A percentile compares a stretch with the other conserved stretches of the same genome.
Conservation (phyloP, 2,888 invertebrate genomes). For the Machimus rusticus region DNA sequence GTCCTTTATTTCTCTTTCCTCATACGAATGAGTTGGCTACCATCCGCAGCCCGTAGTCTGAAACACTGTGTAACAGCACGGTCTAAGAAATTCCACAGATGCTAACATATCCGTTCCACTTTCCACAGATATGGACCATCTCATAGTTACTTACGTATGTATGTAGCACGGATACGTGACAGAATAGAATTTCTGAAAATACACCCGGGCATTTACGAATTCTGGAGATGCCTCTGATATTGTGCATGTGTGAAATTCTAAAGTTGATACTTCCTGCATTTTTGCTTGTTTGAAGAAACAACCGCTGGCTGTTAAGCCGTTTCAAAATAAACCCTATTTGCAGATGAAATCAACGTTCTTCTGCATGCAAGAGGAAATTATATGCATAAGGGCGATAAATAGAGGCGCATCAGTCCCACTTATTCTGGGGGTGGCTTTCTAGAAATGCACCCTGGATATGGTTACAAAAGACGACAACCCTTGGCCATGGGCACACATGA, state of each 20-base stretch:
- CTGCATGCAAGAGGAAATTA: background rate
- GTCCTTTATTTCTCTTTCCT: background rate
- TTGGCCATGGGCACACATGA: background rate
- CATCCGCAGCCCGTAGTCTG: background rate
- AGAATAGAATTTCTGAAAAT: background rate
- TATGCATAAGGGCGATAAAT: slow-evolving; percentile 5
- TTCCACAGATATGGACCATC: background rate
- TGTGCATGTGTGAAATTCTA: slow-evolving; percentile 33
- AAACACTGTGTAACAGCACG: background rate
- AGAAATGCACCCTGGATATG: background rate
- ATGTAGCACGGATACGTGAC: slow-evolving; percentile 14
- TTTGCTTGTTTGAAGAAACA: slow-evolving; percentile 2
- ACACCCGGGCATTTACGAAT: background rate
- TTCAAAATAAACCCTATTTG: slow-evolving; percentile 23
- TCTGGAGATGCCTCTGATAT: background rate
- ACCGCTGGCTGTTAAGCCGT: background rate
- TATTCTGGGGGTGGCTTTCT: background rate
- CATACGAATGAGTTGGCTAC: background rate
- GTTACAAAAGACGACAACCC: background rate
- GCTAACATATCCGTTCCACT: background rate
- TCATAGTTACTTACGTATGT: background rate
- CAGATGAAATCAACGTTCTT: slow-evolving; percentile 21
- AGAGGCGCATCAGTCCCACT: background rate
- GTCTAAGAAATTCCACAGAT: slow-evolving; percentile 14
- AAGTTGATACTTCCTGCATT: slow-evolving; percentile 14